phyloP scores from a whole-genome alignment of 2,797 vertebrate genomes.

The Ptychadena robeensis region DNA sequence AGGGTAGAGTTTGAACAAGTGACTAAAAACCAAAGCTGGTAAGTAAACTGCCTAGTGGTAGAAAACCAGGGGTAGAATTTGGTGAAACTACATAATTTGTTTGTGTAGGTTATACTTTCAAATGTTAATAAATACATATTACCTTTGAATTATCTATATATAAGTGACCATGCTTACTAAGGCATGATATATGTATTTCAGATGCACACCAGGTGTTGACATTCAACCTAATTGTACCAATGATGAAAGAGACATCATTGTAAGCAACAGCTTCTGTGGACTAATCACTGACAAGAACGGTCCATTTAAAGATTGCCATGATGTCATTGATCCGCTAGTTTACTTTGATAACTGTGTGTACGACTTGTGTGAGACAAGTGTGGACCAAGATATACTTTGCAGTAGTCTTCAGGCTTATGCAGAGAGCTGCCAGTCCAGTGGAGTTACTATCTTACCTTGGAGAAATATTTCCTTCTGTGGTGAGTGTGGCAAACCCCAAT shows the following conservation, averaged over 20 bases:
- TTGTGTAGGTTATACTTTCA: background rate
- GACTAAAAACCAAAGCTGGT: too few species aligned
- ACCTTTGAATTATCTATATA: background rate
- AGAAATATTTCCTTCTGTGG: conserved; percentile 70
- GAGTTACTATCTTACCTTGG: conserved; percentile 62
- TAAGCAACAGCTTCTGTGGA: conserved; percentile 67
- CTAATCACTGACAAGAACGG: conserved; percentile 61
- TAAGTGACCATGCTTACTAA: background rate
- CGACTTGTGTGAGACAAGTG: conserved; percentile 67
- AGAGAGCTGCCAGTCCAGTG: conserved; percentile 65
- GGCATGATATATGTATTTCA: conserved; percentile 18
- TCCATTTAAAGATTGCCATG: conserved; percentile 64
- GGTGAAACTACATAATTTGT: too few species aligned
- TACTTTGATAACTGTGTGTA: conserved; percentile 67
- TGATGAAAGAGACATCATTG: conserved; percentile 59
- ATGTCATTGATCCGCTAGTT: conserved; percentile 56
- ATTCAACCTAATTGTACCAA: conserved; percentile 62
- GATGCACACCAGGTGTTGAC: conserved; percentile 60
- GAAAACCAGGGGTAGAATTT: too few species aligned
- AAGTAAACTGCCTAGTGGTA: too few species aligned
- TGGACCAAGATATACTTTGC: conserved; percentile 61
- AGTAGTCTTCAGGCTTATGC: conserved; percentile 69
- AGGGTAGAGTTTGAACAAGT: too few species aligned
- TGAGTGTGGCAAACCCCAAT: conserved; percentile 60
- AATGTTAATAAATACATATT: background rate